Evolutionary conservation across 2,113 vertebrate species (phyloP), one percentile per base, ranked within the genome.

Genomic region (Tyrannus savana): DNA sequence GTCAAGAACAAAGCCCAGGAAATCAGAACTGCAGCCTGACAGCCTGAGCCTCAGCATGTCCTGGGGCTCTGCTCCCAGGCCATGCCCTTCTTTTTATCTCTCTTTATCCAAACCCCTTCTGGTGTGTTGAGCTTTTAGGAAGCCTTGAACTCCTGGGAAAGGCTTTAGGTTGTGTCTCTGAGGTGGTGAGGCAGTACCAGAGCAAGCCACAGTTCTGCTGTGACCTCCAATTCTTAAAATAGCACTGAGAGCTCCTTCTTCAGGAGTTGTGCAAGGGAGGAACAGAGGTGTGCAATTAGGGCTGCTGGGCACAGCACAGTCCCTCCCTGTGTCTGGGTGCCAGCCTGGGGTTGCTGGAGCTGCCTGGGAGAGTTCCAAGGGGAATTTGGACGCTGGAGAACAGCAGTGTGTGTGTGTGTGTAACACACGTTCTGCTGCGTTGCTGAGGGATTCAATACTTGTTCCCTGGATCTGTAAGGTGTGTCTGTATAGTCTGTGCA

Each of bases 401-500:
- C 8, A 35, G 0, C 80, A 25, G 31, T 33, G 31, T 33, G 21
- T 47, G 15, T 47, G 15, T 72, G 3, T 89, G 72, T 60, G 55
- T 47, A 39, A 31, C 69, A 25, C 14, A 11, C 4, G 2, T 42
- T 52, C 4, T 39, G 3, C 47, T 78, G 5, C 12, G 2, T 78
- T 37, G 3, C 16, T 23, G 56, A 56, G 22, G 39, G 47, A 50
- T 10, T 5, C 39, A 11, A 22, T 27, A 1, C n/a, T 50, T 69
- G 71, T 69, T 79, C 23, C 39, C 14, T 3, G 0, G 58, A 3
- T 67, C n/a, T 91, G 33, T 53, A 8, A 37, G 46, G 41, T 22
- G 25, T 41, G 37, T 55, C 62, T 37, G 1, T 3, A 1, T 3
- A 47, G 44, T 39, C 53, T 41, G 1, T 3, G 0, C 5, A 39